Conservation (phyloP, 2,797 vertebrate genomes). For the Myioborus melanocephalus region DNA sequence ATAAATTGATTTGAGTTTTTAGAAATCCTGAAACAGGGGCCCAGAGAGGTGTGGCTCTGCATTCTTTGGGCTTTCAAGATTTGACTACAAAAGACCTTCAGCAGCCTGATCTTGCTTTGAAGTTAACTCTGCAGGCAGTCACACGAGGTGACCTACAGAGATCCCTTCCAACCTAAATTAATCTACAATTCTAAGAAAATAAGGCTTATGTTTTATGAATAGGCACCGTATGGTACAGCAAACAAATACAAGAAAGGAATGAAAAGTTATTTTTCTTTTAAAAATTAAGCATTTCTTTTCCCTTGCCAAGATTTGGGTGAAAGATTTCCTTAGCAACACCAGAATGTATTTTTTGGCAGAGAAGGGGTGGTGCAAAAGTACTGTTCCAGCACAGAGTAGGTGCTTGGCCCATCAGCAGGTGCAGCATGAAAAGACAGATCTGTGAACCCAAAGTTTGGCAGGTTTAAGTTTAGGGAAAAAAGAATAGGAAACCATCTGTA, state of each 20-base stretch:
- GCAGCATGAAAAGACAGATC: constrained; percentile 22
- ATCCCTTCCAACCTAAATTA: constrained; percentile 11
- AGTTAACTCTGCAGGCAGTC: constrained; percentile 38
- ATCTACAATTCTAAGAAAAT: constrained; percentile 19
- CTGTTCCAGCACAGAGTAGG: not conserved
- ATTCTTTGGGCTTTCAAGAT: not conserved
- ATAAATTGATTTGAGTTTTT: not conserved
- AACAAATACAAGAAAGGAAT: constrained; percentile 15
- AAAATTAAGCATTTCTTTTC: not conserved
- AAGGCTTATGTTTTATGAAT: constrained; percentile 30
- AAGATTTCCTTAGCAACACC: constrained; percentile 26
- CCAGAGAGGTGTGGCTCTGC: not conserved
- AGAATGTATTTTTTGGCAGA: constrained; percentile 7
- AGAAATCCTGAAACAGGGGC: not conserved
- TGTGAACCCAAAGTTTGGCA: constrained; percentile 19
- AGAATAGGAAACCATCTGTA: constrained; percentile 27
- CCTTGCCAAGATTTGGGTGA: not conserved
- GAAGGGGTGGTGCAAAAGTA: not conserved
- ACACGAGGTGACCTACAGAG: not conserved
- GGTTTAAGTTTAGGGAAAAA: not conserved
- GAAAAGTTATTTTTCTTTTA: not conserved
- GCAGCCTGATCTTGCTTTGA: constrained; percentile 45
- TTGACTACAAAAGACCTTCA: constrained; percentile 37
- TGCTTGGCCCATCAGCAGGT: constrained; percentile 44
- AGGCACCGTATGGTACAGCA: not conserved